Conservation (phyloP, 2,113 vertebrate species). For the Notothenia rossii region DNA sequence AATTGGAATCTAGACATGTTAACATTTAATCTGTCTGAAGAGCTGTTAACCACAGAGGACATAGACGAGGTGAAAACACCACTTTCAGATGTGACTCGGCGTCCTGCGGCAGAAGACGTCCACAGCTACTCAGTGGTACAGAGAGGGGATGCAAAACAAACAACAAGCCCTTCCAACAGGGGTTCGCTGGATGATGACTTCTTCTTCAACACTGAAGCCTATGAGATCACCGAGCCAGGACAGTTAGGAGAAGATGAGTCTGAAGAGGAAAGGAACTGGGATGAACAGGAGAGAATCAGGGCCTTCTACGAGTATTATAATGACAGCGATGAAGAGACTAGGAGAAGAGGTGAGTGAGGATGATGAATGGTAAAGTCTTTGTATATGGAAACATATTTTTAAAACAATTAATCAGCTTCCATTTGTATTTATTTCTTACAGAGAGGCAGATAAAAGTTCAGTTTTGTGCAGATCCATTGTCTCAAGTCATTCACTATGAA, state of each 20-base stretch:
- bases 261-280: conserved; percentile 76
- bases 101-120: conserved; percentile 11
- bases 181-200: conserved; percentile 70
- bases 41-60: conserved; percentile 43
- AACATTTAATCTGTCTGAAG: conserved; percentile 38
- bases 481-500: conserved; percentile 71
- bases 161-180: conserved; percentile 27
- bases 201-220: conserved; percentile 53
- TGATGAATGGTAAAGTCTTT: background rate
- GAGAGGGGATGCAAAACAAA: background rate
- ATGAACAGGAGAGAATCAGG: conserved; percentile 79
- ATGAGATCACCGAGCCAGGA: conserved; percentile 31
- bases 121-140: conserved; percentile 34
- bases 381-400: background rate
- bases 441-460: conserved; percentile 73
- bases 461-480: conserved; percentile 67
- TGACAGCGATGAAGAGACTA: conserved; percentile 45
- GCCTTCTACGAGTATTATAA: conserved; percentile 80
- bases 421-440: conserved; percentile 36
- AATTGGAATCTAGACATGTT: conserved; percentile 36
- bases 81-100: conserved; percentile 24
- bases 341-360: conserved; percentile 65
- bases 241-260: conserved; percentile 50
- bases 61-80: conserved; percentile 15
- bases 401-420: background rate